These are phyloP conservation scores for Drosophila ezoana DNA, from an alignment of 2,888 invertebrate species.

Conservation along the genomic window DNA sequence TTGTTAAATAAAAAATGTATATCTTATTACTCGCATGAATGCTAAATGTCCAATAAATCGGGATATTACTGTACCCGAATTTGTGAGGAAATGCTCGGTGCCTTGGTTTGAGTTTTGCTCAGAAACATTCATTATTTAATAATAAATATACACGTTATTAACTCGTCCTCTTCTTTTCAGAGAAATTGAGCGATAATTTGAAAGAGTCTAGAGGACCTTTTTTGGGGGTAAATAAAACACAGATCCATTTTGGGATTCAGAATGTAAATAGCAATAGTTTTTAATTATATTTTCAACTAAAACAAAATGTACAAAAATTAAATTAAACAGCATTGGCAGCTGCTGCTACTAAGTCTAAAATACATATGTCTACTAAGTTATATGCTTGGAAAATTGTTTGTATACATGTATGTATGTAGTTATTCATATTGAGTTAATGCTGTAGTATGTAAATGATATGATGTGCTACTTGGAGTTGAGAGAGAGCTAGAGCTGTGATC, in stretches of 20 bases:
- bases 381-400: conserved; percentile 46
- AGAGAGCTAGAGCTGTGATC: conserved; percentile 40
- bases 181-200: too few relatives aligned
- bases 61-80: too few relatives aligned
- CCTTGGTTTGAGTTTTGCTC: too few relatives aligned
- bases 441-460: conserved; percentile 61
- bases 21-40: too few relatives aligned
- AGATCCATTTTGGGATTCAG: conserved; percentile 62
- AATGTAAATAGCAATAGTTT: conserved; percentile 75
- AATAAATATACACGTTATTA: too few relatives aligned
- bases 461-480: conserved; percentile 51
- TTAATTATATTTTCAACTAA: conserved; percentile 73
- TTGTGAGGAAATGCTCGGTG: too few relatives aligned
- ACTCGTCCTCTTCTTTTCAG: too few relatives aligned
- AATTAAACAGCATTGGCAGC: conserved; percentile 51
- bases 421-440: conserved; percentile 50
- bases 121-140: too few relatives aligned
- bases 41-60: too few relatives aligned
- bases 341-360: conserved; percentile 52
- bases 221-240: conserved; percentile 27
- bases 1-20: not conserved
- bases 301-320: conserved; percentile 76
- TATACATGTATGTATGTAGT: conserved; percentile 32
- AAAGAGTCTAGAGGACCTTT: too few relatives aligned
- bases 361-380: conserved; percentile 56